Base-by-base conservation (phyloP, 2,113 vertebrate species). In the Esox niger region DNA sequence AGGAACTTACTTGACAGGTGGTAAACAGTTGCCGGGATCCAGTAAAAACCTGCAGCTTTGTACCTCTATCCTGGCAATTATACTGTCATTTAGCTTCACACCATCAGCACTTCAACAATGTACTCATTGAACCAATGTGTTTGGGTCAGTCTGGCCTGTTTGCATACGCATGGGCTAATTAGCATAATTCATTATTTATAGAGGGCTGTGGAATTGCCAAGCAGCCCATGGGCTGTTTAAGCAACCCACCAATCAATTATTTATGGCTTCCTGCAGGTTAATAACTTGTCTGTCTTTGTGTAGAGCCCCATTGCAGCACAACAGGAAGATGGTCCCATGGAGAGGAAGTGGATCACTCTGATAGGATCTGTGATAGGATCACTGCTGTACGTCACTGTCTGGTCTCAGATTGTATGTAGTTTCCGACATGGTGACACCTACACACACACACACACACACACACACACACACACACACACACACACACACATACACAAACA, bases 191-290 rank as follows among this genome's bases (percentile, higher is more conserved):
- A 85, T 89, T 91, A 90, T 90, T 89, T 90, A 89, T 89, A 89
- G 87, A 75, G 70, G 72, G 82, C 84, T 65, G 77, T 82, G 75
- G 87, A 83, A 86, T 87, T 80, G 82, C 85, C 82, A 79, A 78
- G 77, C 84, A 71, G 80, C 87, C 83, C 75, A 74, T 29, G 76
- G 85, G 74, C 84, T 86, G 81, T 87, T 91, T 88, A 87, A 87
- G 83, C 87, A 77, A 87, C 88, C 87, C 85, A 85, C 83, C 88
- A 88, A 87, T 91, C 89, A 89, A 87, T 90, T 90, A 90, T 91
- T 87, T 87, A 89, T 83, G 86, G 84, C 78, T 86, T 88, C 87
- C 84, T 85, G 84, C 73, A 89, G 86, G 85, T 81, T 79, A 82
- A 80, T 82, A 79, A 84, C 85, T 87, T 88, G 83, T 89, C 83